Evolutionary conservation across 2,888 invertebrate species (phyloP).

Genomic region (Lathronympha strigana): DNA sequence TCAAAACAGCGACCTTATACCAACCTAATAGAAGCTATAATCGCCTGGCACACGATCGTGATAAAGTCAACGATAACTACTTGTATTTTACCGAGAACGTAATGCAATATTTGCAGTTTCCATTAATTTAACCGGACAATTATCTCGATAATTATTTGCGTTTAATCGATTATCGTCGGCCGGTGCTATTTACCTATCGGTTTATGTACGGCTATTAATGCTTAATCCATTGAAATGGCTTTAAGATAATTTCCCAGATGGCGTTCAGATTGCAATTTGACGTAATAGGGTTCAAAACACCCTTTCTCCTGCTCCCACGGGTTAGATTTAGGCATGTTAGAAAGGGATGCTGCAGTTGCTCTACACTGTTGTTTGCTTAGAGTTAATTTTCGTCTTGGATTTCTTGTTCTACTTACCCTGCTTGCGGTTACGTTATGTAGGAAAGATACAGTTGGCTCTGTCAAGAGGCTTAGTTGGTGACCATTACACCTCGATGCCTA

Average conservation of each 20-base stretch:
- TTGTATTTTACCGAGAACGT: conserved; percentile 32
- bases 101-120: conserved; percentile 40
- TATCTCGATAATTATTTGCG: conserved; percentile 42
- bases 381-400: conserved; percentile 3
- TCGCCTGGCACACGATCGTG: background rate
- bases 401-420: background rate
- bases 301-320: background rate
- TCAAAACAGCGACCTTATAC: background rate
- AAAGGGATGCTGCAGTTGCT: background rate
- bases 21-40: background rate
- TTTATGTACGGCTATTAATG: conserved; percentile 39
- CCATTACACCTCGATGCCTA: conserved; percentile 39
- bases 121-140: conserved; percentile 40
- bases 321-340: background rate
- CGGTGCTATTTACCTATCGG: conserved; percentile 30
- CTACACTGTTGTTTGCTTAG: background rate
- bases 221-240: conserved; percentile 41
- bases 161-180: conserved; percentile 37
- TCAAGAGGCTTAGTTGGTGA: conserved; percentile 4
- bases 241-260: conserved; percentile 43
- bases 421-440: background rate
- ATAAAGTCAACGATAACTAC: conserved; percentile 24
- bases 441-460: background rate
- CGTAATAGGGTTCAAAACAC: background rate
- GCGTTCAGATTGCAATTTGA: conserved; percentile 46